phyloP scores from a whole-genome alignment of 2,113 vertebrate species.

The Ailuropoda melanoleuca region DNA sequence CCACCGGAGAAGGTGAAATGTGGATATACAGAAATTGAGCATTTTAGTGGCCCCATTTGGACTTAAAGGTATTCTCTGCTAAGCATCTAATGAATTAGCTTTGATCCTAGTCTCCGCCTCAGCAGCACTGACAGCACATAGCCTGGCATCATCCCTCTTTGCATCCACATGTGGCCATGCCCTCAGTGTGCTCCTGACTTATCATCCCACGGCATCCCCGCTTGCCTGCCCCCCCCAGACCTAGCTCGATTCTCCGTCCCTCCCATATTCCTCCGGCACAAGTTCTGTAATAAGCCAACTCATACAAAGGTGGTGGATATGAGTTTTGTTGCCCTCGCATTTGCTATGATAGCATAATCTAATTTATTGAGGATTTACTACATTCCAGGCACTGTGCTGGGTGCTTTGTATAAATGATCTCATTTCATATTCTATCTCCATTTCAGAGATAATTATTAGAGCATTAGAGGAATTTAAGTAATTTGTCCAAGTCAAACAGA shows the following conservation, averaged over 20 bases:
- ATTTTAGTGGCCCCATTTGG: not conserved
- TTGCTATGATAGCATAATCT: not conserved
- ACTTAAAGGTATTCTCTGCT: not conserved
- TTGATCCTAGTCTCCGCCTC: conserved; percentile 17
- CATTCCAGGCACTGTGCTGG: not conserved
- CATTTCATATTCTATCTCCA: not conserved
- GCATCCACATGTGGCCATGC: not conserved
- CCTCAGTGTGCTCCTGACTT: not conserved
- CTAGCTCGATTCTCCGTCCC: not conserved
- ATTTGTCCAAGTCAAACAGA: conserved; percentile 21
- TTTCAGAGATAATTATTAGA: conserved; percentile 46
- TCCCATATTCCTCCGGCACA: not conserved
- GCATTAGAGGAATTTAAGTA: conserved; percentile 38
- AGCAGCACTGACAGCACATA: not conserved
- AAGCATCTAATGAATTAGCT: not conserved
- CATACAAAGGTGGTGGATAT: not conserved
- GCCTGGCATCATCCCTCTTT: not conserved
- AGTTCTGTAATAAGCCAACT: conserved; percentile 1
- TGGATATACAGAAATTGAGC: conserved; percentile 25
- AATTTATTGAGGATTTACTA: conserved; percentile 20
- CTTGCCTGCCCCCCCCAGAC: not conserved
- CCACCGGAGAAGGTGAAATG: conserved; percentile 14
- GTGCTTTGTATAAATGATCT: not conserved
- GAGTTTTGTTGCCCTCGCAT: not conserved
- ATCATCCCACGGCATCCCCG: not conserved